Conservation (phyloP, 2,113 vertebrate species). For the Sturnira hondurensis region DNA sequence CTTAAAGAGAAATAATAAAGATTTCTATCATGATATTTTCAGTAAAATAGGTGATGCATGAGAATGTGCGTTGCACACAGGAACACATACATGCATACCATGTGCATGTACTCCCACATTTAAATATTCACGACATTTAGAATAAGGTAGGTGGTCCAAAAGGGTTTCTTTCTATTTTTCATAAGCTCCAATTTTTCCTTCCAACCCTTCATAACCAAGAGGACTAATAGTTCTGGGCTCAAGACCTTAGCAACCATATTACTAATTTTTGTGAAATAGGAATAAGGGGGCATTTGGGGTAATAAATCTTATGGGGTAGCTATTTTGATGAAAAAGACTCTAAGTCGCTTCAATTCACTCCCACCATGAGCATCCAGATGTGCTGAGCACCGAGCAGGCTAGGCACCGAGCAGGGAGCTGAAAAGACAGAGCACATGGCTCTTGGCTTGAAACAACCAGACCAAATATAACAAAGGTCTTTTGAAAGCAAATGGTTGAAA, state of each 20-base stretch:
- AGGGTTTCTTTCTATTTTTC: background rate
- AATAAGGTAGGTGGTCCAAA: background rate
- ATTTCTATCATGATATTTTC: background rate
- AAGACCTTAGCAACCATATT: conserved; percentile 16
- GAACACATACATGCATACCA: background rate
- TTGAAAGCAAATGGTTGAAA: conserved; percentile 48
- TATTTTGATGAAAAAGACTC: background rate
- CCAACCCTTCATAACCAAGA: background rate
- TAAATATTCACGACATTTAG: background rate
- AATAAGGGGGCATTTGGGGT: background rate
- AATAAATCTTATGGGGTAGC: conserved; percentile 11
- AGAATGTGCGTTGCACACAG: background rate
- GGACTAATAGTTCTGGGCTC: background rate
- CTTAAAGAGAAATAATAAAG: background rate
- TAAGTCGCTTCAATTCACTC: background rate
- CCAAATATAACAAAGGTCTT: conserved; percentile 28
- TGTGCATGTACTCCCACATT: background rate
- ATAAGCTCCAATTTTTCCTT: conserved; percentile 26
- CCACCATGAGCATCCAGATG: background rate
- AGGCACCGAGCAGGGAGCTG: background rate
- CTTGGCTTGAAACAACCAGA: background rate
- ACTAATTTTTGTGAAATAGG: background rate
- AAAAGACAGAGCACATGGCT: background rate
- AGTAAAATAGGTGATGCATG: background rate
- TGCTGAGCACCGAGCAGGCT: background rate